Percentiles rank a stretch among this genome's conserved stretches.
Conservation (phyloP, 1,140 invertebrate species). For the Drosophila pectinifera region DNA sequence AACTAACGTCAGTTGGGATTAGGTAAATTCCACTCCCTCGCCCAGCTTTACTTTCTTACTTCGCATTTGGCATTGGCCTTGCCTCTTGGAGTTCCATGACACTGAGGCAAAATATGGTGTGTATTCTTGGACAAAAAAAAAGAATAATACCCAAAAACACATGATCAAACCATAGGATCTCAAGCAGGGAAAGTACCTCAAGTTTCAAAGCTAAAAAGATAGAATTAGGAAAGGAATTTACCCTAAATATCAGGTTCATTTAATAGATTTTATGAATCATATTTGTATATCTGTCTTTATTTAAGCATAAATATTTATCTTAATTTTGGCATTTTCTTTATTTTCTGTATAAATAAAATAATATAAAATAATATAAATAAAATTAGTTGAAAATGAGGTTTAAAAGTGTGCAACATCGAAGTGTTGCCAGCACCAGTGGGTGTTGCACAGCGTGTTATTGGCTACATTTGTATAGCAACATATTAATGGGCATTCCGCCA, state of each 20-base stretch:
- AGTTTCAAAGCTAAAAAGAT: neutral
- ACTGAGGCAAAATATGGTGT: neutral
- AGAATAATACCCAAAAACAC: neutral
- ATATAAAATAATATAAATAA: no score
- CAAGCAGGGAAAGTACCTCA: neutral
- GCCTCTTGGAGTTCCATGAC: neutral
- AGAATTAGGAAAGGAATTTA: neutral
- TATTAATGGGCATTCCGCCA: no score
- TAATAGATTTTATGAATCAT: no score
- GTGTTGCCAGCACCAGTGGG: conserved; percentile 1
- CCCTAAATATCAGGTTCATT: no score
- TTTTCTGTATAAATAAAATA: no score
- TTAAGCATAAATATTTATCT: no score
- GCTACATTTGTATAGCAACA: neutral
- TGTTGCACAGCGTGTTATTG: no score
- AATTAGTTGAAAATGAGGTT: neutral
- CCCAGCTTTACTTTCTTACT: conserved; percentile 2
- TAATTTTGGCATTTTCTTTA: no score
- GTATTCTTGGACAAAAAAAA: neutral
- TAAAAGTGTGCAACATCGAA: neutral
- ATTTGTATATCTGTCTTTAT: neutral
- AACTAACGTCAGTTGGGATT: conserved; percentile 25
- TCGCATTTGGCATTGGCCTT: conserved; percentile 14
- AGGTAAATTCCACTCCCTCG: conserved; percentile 15
- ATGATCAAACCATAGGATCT: neutral